phyloP scores from a whole-genome alignment of 2,888 invertebrate species.

The Cistogaster globosa region DNA sequence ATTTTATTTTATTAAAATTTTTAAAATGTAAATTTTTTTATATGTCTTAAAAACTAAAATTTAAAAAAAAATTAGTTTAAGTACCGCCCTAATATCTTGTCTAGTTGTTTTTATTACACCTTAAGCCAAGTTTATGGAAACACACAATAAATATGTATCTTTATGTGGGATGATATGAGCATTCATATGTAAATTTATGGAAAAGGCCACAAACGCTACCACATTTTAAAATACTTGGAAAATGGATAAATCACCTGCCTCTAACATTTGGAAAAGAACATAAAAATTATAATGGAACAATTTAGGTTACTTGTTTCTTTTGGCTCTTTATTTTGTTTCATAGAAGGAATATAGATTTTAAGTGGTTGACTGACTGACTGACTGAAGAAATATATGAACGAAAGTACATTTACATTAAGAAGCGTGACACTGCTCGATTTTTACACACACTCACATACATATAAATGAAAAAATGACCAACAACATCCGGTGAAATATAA shows the following conservation, averaged over 20 bases:
- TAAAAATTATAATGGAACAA: conserved; percentile 58
- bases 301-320: conserved; percentile 62
- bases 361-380: conserved; percentile 38
- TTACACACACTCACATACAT: conserved; percentile 20
- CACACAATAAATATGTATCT: conserved; percentile 50
- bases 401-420: conserved; percentile 68
- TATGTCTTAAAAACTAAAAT: background rate
- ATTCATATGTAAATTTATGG: conserved; percentile 63
- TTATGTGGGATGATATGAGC: conserved; percentile 58
- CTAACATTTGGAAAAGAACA: conserved; percentile 56
- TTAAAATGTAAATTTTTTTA: too few species aligned
- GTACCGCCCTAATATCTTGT: background rate
- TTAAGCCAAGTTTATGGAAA: conserved; percentile 71
- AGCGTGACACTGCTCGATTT: conserved; percentile 67
- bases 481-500: conserved; percentile 70
- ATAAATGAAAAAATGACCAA: conserved; percentile 67
- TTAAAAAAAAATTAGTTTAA: background rate
- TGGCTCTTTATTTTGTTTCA: conserved; percentile 5
- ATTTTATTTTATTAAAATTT: too few species aligned
- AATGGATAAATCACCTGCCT: conserved; percentile 69
- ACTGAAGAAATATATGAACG: conserved; percentile 31
- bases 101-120: background rate
- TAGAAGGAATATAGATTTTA: conserved; percentile 37
- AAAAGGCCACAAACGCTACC: conserved; percentile 7
- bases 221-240: conserved; percentile 16